Evolutionary conservation across 37 sponge, comb jelly and placozoan genomes (phyloP).

Genomic region (Petrosia ficiformis): DNA sequence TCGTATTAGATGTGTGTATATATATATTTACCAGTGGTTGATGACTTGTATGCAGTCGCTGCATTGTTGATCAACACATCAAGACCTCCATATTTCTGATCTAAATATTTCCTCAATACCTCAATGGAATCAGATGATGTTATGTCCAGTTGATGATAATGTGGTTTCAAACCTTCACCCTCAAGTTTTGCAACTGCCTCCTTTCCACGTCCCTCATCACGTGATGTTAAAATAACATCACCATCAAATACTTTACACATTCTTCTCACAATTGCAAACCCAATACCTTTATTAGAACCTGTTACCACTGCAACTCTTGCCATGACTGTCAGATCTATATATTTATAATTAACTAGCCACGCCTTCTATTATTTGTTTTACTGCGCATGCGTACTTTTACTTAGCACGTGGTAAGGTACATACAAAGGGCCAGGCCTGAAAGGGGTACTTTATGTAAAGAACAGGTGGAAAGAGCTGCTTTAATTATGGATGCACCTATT

Average conservation of each 20-base stretch:
- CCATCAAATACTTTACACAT: constrained; percentile 83
- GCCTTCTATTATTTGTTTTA: no score
- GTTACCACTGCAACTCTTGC: constrained; percentile 82
- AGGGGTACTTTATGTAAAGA: neutral
- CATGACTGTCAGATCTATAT: no score
- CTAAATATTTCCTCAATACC: constrained; percentile 28
- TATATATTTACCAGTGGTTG: constrained; percentile 21
- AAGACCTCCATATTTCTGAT: constrained; percentile 72
- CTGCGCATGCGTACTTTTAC: neutral
- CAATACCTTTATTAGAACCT: constrained; percentile 92
- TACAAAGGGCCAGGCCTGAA: neutral
- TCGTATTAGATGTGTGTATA: no score
- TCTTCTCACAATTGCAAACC: constrained; percentile 75
- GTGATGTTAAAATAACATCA: constrained; percentile 80
- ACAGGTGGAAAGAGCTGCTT: neutral
- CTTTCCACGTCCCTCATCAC: constrained; percentile 54
- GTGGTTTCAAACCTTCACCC: constrained; percentile 61
- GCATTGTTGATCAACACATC: constrained; percentile 93
- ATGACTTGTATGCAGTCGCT: constrained; percentile 58
- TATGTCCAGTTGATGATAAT: constrained; percentile 88
- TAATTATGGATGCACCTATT: constrained; percentile 36
- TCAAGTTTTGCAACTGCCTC: constrained; percentile 61
- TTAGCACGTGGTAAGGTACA: neutral
- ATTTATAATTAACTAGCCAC: no score
- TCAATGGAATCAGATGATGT: constrained; percentile 53